Evolutionary conservation across 2,113 vertebrate genomes (phyloP).

Genomic region (Oncorhynchus masou): DNA sequence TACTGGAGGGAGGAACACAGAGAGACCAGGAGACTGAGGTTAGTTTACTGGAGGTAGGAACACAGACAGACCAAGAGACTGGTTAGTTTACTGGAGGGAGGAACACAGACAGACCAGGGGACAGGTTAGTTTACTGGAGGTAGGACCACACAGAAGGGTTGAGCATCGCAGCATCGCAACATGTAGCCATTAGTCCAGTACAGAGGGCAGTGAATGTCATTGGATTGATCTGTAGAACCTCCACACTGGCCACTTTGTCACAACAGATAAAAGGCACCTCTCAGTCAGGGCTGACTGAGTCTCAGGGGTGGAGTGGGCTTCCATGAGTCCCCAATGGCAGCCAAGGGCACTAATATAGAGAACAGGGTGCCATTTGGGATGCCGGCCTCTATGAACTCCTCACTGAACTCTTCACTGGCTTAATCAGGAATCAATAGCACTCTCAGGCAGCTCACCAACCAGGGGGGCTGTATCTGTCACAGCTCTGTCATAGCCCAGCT

Average conservation of each 20-base stretch:
- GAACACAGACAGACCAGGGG: too few relatives aligned
- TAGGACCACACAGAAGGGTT: background rate
- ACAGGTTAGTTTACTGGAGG: background rate
- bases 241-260: conserved; percentile 57
- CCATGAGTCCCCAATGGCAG: background rate
- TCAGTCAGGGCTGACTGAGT: conserved; percentile 51
- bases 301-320: conserved; percentile 11
- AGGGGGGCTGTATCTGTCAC: conserved; percentile 7
- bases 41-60: background rate
- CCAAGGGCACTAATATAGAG: too few relatives aligned
- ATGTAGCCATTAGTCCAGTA: background rate
- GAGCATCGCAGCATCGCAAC: background rate
- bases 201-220: conserved; percentile 26
- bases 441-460: conserved; percentile 30
- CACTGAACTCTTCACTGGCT: conserved; percentile 62
- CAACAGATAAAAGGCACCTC: conserved; percentile 69
- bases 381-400: too few relatives aligned
- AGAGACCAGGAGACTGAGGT: too few relatives aligned
- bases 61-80: too few relatives aligned
- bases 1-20: too few relatives aligned
- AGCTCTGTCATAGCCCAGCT: conserved; percentile 40
- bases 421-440: conserved; percentile 87
- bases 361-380: too few relatives aligned
- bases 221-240: conserved; percentile 22
- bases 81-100: too few relatives aligned